phyloP scores from a whole-genome alignment of 1,140 invertebrate species.

The Platorchestia sp. region DNA sequence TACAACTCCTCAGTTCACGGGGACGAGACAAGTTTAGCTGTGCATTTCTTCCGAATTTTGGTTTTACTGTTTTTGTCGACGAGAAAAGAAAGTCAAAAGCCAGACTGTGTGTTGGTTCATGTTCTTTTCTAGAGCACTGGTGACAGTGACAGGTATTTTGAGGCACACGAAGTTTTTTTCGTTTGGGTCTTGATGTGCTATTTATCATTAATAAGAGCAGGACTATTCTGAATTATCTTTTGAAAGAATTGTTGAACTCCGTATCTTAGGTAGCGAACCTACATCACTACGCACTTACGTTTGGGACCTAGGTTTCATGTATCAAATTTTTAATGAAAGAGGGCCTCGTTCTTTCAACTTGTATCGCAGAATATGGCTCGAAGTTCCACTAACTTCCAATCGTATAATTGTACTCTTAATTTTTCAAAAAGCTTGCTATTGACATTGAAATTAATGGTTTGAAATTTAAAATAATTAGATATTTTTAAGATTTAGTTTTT shows the following conservation, averaged over 20 bases:
- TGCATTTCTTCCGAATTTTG: neutral
- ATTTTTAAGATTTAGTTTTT: neutral
- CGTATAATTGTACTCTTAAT: neutral
- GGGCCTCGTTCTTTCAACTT: neutral
- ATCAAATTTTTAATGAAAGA: neutral
- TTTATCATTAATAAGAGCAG: neutral
- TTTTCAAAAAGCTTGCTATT: neutral
- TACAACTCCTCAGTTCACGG: neutral
- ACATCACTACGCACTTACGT: neutral
- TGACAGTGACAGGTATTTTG: neutral
- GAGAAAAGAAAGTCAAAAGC: neutral
- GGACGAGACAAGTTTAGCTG: neutral
- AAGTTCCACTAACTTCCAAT: neutral
- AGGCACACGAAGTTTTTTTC: neutral
- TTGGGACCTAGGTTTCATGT: neutral
- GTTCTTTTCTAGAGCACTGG: neutral
- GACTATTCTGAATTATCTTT: neutral
- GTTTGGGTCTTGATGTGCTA: neutral
- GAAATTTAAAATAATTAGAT: neutral
- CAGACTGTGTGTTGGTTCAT: neutral
- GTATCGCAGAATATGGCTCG: neutral
- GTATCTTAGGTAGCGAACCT: neutral
- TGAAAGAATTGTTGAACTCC: neutral
- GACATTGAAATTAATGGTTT: neutral
- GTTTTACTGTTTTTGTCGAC: neutral